Evolutionary conservation across 1,140 invertebrate species (phyloP), one percentile per base, ranked within the genome.

Genomic region (Pseudomyrmex gracilis): DNA sequence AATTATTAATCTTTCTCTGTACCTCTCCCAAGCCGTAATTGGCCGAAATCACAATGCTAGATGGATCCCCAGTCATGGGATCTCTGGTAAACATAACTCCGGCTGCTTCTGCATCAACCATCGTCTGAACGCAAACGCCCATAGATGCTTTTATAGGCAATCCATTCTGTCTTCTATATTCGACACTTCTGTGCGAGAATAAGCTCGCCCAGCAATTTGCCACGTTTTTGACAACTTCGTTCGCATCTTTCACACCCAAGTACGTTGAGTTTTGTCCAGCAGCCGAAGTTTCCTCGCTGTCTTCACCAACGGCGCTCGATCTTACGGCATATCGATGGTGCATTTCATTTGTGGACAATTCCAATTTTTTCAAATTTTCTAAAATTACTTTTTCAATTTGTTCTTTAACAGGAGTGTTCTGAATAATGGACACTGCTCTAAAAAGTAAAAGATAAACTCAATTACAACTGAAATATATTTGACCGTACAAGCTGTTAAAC

Each of bases 261-360:
- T 96, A 95, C 0, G 97, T 98, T 58, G 96, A 95, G 93, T 98
- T 97, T 94, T 98, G 97, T 22, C 98, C 98, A n/a, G 98, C 97
- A 4, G 97, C 96, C 0, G 97, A 98, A 92, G 95, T 90, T 93
- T 97, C 97, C 73, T 96, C 95, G 8, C 96, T 96, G 93, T 98
- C 97, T 95, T 98, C 97, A 3, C 96, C 96, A 66, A 97, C 94
- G 47, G 96, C 97, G 90, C 95, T 95, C 5, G 95, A 95, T 86
- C 95, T 92, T 13, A 95, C 94, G 3, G 95, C 95, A 87, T 95
- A 95, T 47, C 20, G 64, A 73, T 58, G 82, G 12, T 22, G 12
- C 24, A 17, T 73, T 80, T 71, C 77, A 24, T 45, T 49, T 34
- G 34, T 34, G 92, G 92, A 87, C 83, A 73, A 53, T 92, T 86